These are phyloP conservation scores for Phyllotreta cruciferae DNA, from an alignment of 2,888 invertebrate species.

Conservation along the genomic window DNA sequence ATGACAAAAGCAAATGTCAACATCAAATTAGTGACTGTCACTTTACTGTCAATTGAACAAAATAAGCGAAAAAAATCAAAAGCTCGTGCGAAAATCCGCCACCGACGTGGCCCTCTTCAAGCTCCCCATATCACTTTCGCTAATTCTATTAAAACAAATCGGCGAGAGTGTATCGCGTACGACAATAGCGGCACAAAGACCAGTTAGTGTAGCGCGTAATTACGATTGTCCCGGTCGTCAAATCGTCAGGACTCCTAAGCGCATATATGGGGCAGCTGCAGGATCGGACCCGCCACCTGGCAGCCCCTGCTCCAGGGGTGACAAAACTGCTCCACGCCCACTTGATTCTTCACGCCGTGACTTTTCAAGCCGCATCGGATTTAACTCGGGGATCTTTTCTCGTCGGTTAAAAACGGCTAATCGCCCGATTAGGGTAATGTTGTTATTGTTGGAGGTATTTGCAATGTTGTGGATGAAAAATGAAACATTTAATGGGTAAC, in stretches of 20 bases:
- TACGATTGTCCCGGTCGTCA: constrained; percentile 25
- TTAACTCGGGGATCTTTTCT: constrained; percentile 39
- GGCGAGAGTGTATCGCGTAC: constrained; percentile 2
- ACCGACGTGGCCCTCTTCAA: too few species aligned
- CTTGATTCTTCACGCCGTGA: constrained; percentile 62
- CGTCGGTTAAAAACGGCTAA: constrained; percentile 16
- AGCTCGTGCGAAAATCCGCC: too few species aligned
- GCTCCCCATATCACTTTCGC: not conserved
- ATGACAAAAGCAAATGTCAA: too few species aligned
- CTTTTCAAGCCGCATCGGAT: constrained; percentile 61
- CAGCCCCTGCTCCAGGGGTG: constrained; percentile 50
- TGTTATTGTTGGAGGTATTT: too few species aligned
- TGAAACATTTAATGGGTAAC: not conserved
- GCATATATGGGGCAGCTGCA: constrained; percentile 34
- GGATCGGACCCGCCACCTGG: constrained; percentile 41
- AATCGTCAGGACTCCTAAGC: not conserved
- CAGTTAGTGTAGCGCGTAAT: constrained; percentile 31
- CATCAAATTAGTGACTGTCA: too few species aligned
- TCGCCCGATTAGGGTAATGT: constrained; percentile 13
- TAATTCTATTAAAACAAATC: constrained; percentile 8
- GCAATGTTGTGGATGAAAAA: too few species aligned
- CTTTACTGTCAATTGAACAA: too few species aligned
- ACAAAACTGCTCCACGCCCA: constrained; percentile 60
- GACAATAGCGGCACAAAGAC: constrained; percentile 15
- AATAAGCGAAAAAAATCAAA: too few species aligned